Conservation (phyloP, 2,113 vertebrate species). For the Melanocharis versteri region DNA sequence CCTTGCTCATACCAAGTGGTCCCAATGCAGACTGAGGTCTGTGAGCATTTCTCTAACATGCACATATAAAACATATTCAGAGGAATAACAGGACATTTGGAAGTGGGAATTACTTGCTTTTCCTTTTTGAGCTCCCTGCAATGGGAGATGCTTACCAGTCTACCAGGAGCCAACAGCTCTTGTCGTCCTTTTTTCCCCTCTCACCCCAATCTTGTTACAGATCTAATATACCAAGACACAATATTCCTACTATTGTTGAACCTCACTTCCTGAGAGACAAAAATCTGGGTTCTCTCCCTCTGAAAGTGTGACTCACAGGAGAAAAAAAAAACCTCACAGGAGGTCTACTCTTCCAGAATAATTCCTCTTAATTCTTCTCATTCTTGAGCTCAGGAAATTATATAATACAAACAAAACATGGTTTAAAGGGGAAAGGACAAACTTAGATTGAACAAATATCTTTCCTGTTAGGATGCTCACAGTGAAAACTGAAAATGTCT, state of each 20-base stretch:
- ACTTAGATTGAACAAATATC: neutral
- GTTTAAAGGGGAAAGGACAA: neutral
- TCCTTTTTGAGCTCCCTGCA: neutral
- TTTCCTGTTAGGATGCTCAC: neutral
- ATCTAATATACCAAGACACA: neutral
- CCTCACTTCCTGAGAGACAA: neutral
- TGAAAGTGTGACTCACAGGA: neutral
- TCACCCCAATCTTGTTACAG: neutral
- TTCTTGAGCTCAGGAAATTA: neutral
- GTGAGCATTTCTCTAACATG: neutral
- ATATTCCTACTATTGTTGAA: neutral
- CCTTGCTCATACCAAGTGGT: neutral
- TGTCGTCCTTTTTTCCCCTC: neutral
- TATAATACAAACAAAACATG: neutral
- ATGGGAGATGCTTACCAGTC: neutral
- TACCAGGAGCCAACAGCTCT: neutral
- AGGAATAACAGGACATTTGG: neutral
- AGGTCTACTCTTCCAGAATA: neutral
- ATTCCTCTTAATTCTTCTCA: neutral
- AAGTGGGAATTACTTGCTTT: neutral
- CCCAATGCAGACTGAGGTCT: neutral
- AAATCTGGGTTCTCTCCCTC: neutral
- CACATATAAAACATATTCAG: neutral
- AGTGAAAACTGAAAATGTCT: neutral
- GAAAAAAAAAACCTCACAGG: neutral